Conservation (phyloP, 2,888 invertebrate genomes). For the Metopia argyrocephala region DNA sequence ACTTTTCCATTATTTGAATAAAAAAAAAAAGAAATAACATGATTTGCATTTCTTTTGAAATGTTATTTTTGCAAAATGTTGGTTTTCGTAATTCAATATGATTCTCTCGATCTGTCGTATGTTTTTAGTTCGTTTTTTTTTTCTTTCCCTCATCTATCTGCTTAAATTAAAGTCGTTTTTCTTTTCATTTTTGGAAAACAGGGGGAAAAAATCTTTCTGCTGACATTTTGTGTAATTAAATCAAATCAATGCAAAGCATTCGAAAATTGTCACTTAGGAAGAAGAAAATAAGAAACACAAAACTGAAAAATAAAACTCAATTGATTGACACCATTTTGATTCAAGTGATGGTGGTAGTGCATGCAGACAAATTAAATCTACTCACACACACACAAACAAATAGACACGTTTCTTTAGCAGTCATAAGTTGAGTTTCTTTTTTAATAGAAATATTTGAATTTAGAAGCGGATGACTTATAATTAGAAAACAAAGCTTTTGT, state of each 20-base stretch:
- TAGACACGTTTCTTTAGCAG: too few species aligned
- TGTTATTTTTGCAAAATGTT: conserved; percentile 14
- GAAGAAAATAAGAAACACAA: neutral
- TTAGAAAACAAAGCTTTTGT: too few species aligned
- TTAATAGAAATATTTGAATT: too few species aligned
- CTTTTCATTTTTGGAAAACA: too few species aligned
- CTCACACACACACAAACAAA: neutral
- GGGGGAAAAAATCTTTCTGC: conserved; percentile 21
- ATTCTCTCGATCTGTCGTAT: neutral
- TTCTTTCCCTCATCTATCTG: neutral
- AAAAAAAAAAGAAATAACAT: neutral
- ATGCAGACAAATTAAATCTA: too few species aligned
- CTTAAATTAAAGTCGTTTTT: too few species aligned
- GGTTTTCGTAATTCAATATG: neutral
- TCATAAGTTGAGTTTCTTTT: too few species aligned
- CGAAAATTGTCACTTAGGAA: conserved; percentile 20
- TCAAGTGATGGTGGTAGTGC: neutral
- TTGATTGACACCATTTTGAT: conserved; percentile 61
- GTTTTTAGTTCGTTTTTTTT: neutral
- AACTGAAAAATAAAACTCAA: conserved; percentile 55
- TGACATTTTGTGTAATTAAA: conserved; percentile 59
- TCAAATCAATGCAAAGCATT: conserved; percentile 60
- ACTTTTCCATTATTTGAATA: neutral
- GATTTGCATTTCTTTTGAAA: neutral
- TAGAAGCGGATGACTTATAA: too few species aligned